Evolutionary conservation across 2,797 vertebrate species (phyloP).

Genomic region (Balearica regulorum): DNA sequence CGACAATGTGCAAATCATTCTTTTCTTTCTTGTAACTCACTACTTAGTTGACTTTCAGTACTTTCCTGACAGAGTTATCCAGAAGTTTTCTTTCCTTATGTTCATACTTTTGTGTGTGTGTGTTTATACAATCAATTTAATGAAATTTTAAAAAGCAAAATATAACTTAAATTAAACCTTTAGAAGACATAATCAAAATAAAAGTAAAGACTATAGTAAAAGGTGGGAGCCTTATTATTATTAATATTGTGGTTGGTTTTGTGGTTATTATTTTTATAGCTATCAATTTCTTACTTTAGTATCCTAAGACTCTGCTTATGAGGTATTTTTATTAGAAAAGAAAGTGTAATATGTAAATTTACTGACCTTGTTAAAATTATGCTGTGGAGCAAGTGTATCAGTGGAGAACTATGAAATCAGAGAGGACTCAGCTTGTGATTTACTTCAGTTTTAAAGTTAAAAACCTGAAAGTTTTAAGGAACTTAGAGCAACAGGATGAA

Average conservation of each 20-base stretch:
- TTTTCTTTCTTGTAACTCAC: background rate
- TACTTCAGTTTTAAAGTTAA: background rate
- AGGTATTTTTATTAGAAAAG: background rate
- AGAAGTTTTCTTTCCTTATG: background rate
- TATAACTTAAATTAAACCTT: background rate
- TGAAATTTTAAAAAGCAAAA: background rate
- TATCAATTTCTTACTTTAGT: background rate
- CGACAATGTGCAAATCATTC: background rate
- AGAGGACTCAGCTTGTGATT: background rate
- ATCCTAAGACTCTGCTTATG: background rate
- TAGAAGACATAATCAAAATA: background rate
- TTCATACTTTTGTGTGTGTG: background rate
- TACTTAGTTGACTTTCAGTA: background rate
- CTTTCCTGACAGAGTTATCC: background rate
- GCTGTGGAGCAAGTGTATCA: background rate
- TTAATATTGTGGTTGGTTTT: background rate
- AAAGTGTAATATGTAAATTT: background rate
- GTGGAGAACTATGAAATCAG: background rate
- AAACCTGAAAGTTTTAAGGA: background rate
- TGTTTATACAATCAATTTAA: background rate
- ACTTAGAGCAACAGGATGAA: background rate
- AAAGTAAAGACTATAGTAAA: background rate
- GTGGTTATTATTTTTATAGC: background rate
- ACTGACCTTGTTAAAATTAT: background rate
- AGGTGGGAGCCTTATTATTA: background rate